These are phyloP conservation scores for Scaptodrosophila lebanonensis DNA, from an alignment of 1,140 invertebrate genomes.

Conservation along the genomic window DNA sequence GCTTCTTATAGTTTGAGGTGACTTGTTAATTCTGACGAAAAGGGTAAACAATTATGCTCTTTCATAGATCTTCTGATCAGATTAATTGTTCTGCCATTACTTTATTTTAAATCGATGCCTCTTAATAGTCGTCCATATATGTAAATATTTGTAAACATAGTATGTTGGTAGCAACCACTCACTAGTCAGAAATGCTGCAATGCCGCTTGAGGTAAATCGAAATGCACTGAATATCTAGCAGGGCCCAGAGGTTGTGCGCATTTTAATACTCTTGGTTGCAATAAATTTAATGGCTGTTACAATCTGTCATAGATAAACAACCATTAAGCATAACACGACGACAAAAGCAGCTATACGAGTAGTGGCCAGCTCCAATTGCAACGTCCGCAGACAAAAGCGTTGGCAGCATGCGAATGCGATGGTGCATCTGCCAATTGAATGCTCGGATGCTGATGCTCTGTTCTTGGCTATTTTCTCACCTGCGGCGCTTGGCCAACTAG, in stretches of 20 bases:
- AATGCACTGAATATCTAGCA: background rate
- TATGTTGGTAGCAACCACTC: too few species aligned
- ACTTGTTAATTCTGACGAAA: too few species aligned
- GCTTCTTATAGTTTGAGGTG: too few species aligned
- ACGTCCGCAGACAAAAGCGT: slow-evolving; percentile 8
- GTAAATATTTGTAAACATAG: too few species aligned
- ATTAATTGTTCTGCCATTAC: too few species aligned
- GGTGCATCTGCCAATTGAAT: slow-evolving; percentile 26
- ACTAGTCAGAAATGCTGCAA: too few species aligned
- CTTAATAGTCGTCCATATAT: too few species aligned
- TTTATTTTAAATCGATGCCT: too few species aligned
- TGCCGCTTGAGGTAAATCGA: slow-evolving; percentile 23
- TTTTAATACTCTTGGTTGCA: too few species aligned
- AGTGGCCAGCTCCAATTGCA: slow-evolving; percentile 38
- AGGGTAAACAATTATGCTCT: too few species aligned
- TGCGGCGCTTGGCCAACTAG: slow-evolving; percentile 40
- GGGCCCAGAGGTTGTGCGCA: too few species aligned
- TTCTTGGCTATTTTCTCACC: slow-evolving; percentile 59
- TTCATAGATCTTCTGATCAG: too few species aligned
- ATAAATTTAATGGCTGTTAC: slow-evolving; percentile 47
- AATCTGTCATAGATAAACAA: slow-evolving; percentile 56
- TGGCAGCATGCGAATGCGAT: slow-evolving; percentile 26
- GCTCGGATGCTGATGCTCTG: slow-evolving; percentile 29
- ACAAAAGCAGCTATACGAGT: slow-evolving; percentile 22
- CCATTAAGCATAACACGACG: background rate